phyloP scores from a whole-genome alignment of 2,797 vertebrate species.

The Hypotaenidia okinawae region DNA sequence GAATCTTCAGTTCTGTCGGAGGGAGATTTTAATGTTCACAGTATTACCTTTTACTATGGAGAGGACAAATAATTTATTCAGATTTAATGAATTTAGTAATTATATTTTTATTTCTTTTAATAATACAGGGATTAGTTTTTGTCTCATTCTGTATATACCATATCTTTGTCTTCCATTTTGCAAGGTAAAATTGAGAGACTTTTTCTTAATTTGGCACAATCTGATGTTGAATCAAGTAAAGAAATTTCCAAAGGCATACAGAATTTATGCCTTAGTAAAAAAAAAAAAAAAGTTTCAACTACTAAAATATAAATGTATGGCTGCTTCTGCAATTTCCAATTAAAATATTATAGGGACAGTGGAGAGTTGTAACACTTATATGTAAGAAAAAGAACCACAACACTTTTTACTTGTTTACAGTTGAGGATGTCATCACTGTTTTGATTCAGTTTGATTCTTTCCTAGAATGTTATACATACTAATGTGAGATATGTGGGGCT shows the following conservation, averaged over 20 bases:
- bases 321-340: not conserved
- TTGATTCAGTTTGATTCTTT: not conserved
- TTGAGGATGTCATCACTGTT: not conserved
- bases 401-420: not conserved
- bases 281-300: not conserved
- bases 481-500: not conserved
- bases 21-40: not conserved
- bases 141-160: not conserved
- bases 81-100: not conserved
- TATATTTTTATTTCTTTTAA: not conserved
- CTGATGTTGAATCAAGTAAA: not conserved
- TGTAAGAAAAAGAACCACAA: rapidly evolving
- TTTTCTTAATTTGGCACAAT: not conserved
- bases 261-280: not conserved
- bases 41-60: not conserved
- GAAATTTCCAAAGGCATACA: not conserved
- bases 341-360: not conserved
- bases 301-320: not conserved
- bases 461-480: not conserved
- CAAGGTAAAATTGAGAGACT: rapidly evolving
- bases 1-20: not conserved
- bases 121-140: not conserved
- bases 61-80: not conserved
- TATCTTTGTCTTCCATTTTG: not conserved
- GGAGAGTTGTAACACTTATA: not conserved